Evolutionary conservation across 2,797 vertebrate species (phyloP).

Genomic region (Thaleichthys pacificus): DNA sequence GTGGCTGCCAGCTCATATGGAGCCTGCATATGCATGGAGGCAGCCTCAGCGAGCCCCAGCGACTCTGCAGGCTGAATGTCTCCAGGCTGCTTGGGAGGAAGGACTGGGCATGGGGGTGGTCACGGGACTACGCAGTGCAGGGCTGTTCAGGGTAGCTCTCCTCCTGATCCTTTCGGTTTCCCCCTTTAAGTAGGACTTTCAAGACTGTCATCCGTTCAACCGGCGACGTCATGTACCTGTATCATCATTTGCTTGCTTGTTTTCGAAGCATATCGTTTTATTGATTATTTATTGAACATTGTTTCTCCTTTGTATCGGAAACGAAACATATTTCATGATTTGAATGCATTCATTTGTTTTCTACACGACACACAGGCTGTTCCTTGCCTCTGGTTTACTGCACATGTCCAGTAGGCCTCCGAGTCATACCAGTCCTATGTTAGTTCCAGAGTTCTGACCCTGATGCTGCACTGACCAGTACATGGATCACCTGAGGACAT

Average conservation of each 20-base stretch:
- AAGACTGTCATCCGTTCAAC: conserved; percentile 40
- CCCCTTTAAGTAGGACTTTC: too few species aligned
- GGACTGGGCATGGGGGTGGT: conserved; percentile 3
- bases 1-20: too few species aligned
- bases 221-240: background rate
- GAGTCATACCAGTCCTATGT: conserved; percentile 27
- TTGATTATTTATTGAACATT: background rate
- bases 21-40: too few species aligned
- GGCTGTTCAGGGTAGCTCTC: background rate
- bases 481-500: conserved; percentile 18
- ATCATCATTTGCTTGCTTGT: conserved; percentile 3
- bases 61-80: background rate
- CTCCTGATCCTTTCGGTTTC: too few species aligned
- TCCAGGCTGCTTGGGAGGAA: background rate
- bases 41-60: background rate
- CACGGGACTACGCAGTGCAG: conserved; percentile 60
- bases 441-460: background rate
- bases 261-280: conserved; percentile 28
- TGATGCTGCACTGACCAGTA: too few species aligned
- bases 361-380: conserved; percentile 24
- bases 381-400: conserved; percentile 27
- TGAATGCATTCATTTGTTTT: conserved; percentile 12
- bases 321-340: background rate
- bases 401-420: conserved; percentile 31
- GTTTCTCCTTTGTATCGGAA: background rate